phyloP scores from a whole-genome alignment of 2,888 invertebrate species.

The Odontothrips loti region DNA sequence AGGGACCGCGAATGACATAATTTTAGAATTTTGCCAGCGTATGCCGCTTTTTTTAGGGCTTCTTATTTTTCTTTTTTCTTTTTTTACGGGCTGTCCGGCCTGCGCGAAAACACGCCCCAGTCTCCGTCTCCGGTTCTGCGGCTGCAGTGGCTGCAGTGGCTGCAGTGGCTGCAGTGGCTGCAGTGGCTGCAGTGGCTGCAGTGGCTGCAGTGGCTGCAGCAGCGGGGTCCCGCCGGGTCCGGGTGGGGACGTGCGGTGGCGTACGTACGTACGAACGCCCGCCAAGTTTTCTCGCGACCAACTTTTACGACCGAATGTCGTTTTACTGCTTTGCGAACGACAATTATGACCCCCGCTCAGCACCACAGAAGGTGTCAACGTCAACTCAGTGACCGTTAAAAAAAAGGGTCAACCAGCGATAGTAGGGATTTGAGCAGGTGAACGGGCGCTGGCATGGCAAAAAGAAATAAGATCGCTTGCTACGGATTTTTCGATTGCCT shows the following conservation, averaged over 20 bases:
- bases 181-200: no score
- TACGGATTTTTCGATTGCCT: background rate
- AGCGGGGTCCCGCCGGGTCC: background rate
- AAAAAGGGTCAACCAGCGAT: background rate
- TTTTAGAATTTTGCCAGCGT: no score
- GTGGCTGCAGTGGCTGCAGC: no score
- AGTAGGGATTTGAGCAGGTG: background rate
- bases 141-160: no score
- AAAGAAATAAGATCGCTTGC: background rate
- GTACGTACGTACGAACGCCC: no score
- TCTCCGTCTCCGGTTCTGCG: background rate
- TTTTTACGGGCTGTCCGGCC: no score
- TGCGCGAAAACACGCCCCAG: background rate
- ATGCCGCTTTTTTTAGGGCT: no score
- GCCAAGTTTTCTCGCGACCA: background rate
- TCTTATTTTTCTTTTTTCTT: no score
- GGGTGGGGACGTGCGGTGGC: background rate
- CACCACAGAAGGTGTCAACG: background rate
- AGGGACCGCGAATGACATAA: no score
- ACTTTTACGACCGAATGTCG: conserved; percentile 16
- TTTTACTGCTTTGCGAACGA: conserved; percentile 23
- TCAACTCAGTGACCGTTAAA: background rate
- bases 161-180: no score
- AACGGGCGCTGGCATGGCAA: background rate
- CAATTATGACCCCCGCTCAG: background rate